These are phyloP conservation scores for Zophobas atratus DNA, from an alignment of 1,140 invertebrate species.

Conservation along the genomic window DNA sequence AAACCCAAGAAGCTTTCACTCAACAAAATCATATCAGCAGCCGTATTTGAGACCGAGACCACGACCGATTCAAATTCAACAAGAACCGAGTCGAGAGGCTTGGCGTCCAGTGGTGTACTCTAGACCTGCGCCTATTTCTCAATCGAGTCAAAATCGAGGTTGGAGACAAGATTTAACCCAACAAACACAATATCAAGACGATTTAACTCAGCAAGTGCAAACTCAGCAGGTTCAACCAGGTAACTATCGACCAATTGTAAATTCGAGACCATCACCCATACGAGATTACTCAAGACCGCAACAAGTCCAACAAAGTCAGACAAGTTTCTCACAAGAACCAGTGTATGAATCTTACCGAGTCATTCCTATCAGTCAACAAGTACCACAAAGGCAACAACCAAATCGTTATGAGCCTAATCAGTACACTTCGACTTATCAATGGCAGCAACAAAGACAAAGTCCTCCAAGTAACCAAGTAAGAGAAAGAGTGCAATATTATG, in stretches of 20 bases:
- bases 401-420: neutral
- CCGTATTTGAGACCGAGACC: too few species aligned
- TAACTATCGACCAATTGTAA: too few species aligned
- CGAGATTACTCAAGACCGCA: too few species aligned
- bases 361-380: neutral
- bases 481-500: constrained; percentile 2
- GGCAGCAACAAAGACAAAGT: neutral
- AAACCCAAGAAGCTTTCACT: too few species aligned
- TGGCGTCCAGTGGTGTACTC: too few species aligned
- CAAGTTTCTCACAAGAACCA: too few species aligned
- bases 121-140: too few species aligned
- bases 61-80: too few species aligned
- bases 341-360: neutral
- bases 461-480: neutral
- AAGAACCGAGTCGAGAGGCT: too few species aligned
- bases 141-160: too few species aligned
- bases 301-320: too few species aligned
- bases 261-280: neutral
- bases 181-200: constrained; percentile 3
- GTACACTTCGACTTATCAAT: neutral
- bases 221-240: neutral
- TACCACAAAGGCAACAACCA: neutral
- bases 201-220: constrained; percentile 6
- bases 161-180: neutral
- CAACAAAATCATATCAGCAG: too few species aligned